phyloP scores from a whole-genome alignment of 2,888 invertebrate species.

The Tenthredo livida region DNA sequence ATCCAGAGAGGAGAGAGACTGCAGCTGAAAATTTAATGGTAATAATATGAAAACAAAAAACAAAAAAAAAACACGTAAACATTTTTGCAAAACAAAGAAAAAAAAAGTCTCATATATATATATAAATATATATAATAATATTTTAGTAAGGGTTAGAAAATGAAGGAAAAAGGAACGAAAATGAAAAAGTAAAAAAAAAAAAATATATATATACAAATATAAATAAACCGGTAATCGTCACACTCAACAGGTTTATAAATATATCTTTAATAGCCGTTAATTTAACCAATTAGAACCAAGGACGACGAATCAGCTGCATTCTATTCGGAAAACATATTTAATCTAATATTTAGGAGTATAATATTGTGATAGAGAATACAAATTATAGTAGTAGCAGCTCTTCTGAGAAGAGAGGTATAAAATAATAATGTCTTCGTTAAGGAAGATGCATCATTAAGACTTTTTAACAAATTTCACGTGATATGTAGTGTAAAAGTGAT shows the following conservation, averaged over 20 bases:
- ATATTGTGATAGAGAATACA: conserved; percentile 72
- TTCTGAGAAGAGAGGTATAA: conserved; percentile 65
- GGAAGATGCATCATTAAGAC: conserved; percentile 73
- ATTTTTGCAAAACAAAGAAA: conserved; percentile 35
- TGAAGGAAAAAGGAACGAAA: background rate
- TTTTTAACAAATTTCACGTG: conserved; percentile 72
- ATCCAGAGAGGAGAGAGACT: conserved; percentile 46
- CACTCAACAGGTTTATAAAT: background rate
- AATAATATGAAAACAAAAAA: conserved; percentile 44
- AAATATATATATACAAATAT: too few relatives aligned
- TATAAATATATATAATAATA: conserved; percentile 41
- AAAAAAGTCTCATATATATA: conserved; percentile 39
- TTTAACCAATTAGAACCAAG: background rate
- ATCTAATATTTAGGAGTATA: conserved; percentile 49
- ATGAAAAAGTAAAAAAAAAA: too few relatives aligned
- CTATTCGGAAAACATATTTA: conserved; percentile 51
- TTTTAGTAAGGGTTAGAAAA: conserved; percentile 19
- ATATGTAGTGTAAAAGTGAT: conserved; percentile 67
- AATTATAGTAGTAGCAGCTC: conserved; percentile 68
- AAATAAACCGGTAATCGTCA: background rate
- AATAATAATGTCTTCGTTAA: conserved; percentile 66
- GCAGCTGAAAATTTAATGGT: conserved; percentile 53
- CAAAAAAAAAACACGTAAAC: background rate
- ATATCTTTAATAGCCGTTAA: background rate
- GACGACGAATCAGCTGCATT: conserved; percentile 28